Base-by-base conservation (phyloP, 2,888 invertebrate genomes). In the Cephus spinipes region DNA sequence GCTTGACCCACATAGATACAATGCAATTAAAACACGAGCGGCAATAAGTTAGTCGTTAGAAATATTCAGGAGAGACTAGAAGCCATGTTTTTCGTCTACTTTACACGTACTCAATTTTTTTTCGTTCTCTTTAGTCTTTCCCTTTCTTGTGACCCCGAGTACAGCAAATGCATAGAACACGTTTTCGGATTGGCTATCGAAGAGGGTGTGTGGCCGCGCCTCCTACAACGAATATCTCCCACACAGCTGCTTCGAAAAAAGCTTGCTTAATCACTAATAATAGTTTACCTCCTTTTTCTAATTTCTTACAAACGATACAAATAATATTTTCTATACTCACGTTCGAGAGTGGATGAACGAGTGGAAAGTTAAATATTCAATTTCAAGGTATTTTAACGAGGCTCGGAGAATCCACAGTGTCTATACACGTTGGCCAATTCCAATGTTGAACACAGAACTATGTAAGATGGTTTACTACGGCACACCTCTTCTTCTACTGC, bases 151-250 rank as follows among this genome's bases (percentile, higher is more conserved):
- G 12, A 30, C 2, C 69, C 30, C 69, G 11, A 69, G 30, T 32
- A 32, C 12, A 12, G 11, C 69, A 73, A 73, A 69, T 30, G 69
- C 32, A 69, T 30, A 30, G 77, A 79, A 55, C 77, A 35, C 74
- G 80, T 68, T 36, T 33, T 69, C 31, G 15, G 77, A 79, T 79
- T 81, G 79, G 81, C 68, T 75, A 73, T 69, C 76, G 76, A 73
- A 74, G 79, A 79, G 81, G 81, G 78, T 81, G 79, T 79, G 81
- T 68, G 31, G 68, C 77, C 80, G 77, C 76, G 79, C 80, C 80
- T 77, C 79, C 80, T 77, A 79, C 77, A 75, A 76, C 76, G 80
- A 73, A 36, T 34, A 40, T 40, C 30, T 68, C 75, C 32, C 3
- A 9, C 34, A 40, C 71, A 35, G 69, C 69, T 69, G 69, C 32